phyloP scores from a whole-genome alignment of 2,888 invertebrate species.

The Minunthozetes semirufus region DNA sequence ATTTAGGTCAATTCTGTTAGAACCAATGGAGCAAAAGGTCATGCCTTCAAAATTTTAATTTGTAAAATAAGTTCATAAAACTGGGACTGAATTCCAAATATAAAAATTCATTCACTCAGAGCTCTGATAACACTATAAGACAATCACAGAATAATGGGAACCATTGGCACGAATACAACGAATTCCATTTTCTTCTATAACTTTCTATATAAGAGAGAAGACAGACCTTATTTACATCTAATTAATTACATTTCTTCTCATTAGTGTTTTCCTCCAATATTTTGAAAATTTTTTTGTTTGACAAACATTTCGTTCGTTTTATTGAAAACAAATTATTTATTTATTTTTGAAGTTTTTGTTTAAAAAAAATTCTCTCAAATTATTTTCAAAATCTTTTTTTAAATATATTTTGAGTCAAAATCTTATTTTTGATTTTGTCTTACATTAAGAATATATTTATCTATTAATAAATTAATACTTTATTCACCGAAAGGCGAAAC shows the following conservation, averaged over 20 bases:
- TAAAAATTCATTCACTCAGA: not conserved
- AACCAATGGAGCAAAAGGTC: not conserved
- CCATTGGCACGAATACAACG: not conserved
- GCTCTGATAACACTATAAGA: not conserved
- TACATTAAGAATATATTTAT: not conserved
- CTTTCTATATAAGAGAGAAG: too few relatives aligned
- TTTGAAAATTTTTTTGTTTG: too few relatives aligned
- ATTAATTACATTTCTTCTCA: too few relatives aligned
- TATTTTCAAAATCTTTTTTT: too few relatives aligned
- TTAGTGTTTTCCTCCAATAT: too few relatives aligned
- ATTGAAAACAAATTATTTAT: too few relatives aligned
- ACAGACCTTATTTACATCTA: too few relatives aligned
- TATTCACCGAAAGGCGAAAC: not conserved
- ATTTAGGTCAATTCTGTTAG: not conserved
- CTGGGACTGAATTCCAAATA: not conserved
- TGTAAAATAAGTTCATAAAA: constrained; percentile 6
- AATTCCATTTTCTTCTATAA: not conserved
- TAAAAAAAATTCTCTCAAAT: too few relatives aligned
- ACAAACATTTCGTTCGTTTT: too few relatives aligned
- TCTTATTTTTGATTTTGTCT: too few relatives aligned
- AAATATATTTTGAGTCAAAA: too few relatives aligned
- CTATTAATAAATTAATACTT: not conserved
- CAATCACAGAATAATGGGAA: not conserved
- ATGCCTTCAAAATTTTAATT: not conserved
- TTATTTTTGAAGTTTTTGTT: too few relatives aligned